Percentiles rank a stretch among this genome's conserved stretches.
Conservation (phyloP, 2,888 invertebrate genomes). For the Syrphus vitripennis region DNA sequence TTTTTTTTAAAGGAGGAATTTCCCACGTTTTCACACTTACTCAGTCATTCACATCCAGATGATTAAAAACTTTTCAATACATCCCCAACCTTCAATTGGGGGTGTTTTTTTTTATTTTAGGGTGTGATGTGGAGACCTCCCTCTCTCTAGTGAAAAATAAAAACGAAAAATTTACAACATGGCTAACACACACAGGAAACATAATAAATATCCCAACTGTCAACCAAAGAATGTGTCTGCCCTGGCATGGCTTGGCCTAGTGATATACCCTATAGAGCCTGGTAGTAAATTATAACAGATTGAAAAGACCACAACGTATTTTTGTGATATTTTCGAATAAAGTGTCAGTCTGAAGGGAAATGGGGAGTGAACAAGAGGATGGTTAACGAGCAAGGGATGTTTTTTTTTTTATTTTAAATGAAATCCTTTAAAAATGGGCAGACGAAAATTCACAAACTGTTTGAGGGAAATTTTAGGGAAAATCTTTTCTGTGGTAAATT, state of each 20-base stretch:
- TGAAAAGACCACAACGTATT: conserved; percentile 42
- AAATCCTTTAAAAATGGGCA: neutral
- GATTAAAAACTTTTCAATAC: conserved; percentile 58
- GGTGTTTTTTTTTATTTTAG: neutral
- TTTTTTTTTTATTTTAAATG: too few relatives aligned
- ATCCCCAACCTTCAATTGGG: neutral
- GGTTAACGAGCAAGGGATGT: neutral
- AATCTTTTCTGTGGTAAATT: neutral
- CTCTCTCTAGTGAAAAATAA: too few relatives aligned
- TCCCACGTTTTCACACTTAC: conserved; percentile 42
- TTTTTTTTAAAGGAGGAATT: conserved; percentile 40
- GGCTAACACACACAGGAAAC: conserved; percentile 41
- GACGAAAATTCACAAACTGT: neutral
- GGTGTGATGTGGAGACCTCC: neutral
- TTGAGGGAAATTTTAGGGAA: conserved; percentile 13
- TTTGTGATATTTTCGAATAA: conserved; percentile 16
- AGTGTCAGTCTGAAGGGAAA: neutral
- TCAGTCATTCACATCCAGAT: conserved; percentile 56
- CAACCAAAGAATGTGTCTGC: conserved; percentile 47
- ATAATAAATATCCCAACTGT: conserved; percentile 66
- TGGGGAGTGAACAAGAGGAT: neutral
- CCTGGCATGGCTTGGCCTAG: too few relatives aligned
- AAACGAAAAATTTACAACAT: conserved; percentile 31
- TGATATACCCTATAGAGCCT: conserved; percentile 1
- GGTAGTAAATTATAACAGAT: conserved; percentile 56